Percentiles rank a stretch among this genome's conserved stretches.
phyloP scores from a whole-genome alignment of 2,888 invertebrate genomes.

The Stenchaetothrips biformis region DNA sequence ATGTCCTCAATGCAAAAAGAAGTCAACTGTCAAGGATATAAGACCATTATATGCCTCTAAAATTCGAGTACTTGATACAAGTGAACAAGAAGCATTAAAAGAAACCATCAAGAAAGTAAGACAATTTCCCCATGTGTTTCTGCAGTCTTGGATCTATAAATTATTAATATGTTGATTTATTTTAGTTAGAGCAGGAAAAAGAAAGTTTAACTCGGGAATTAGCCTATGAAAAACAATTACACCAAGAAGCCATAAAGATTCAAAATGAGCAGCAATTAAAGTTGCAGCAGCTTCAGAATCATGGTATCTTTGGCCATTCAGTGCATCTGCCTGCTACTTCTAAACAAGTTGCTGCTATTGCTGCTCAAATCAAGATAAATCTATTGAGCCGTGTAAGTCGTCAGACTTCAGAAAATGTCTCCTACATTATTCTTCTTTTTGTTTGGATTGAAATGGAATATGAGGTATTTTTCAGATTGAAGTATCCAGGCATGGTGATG shows the following conservation, averaged over 20 bases:
- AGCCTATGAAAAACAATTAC: background rate
- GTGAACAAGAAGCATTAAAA: conserved; percentile 61
- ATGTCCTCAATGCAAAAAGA: conserved; percentile 86
- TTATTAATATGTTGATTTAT: background rate
- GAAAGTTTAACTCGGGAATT: conserved; percentile 35
- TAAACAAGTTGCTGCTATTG: conserved; percentile 3
- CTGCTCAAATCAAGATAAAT: background rate
- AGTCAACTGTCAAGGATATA: conserved; percentile 63
- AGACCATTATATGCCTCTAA: conserved; percentile 74
- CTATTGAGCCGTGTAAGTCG: background rate
- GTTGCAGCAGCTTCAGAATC: background rate
- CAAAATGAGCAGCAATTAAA: background rate
- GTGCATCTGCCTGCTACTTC: background rate
- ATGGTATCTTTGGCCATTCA: background rate
- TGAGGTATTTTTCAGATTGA: conserved; percentile 61
- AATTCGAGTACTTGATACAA: conserved; percentile 70
- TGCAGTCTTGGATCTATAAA: no score
- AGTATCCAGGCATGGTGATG: conserved; percentile 64
- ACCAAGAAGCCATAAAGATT: background rate
- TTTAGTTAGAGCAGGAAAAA: conserved; percentile 46
- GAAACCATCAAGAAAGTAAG: conserved; percentile 35
- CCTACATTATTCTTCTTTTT: background rate
- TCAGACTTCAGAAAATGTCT: no score
- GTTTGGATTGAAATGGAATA: conserved; percentile 34
- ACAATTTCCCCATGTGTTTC: background rate